A percentile compares a stretch with the other conserved stretches of the same genome.
Conservation (phyloP, 2,113 vertebrate genomes). For the Zosterops borbonicus region DNA sequence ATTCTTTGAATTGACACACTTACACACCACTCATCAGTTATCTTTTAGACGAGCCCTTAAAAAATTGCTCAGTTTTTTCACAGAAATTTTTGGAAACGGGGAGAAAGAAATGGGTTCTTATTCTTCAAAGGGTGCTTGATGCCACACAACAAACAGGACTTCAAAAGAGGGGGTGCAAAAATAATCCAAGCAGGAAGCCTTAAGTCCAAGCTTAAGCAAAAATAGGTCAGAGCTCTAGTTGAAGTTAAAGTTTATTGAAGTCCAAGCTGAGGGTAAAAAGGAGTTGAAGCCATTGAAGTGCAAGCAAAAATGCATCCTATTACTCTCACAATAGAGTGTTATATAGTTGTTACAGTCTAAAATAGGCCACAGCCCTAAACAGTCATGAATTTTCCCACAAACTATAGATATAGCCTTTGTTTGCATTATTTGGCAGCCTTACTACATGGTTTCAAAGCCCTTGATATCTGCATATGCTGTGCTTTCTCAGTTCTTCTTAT, state of each 20-base stretch:
- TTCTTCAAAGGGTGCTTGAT: not conserved
- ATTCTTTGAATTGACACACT: not conserved
- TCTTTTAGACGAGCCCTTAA: not conserved
- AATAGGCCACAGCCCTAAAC: not conserved
- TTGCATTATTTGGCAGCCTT: not conserved
- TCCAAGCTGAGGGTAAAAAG: not conserved
- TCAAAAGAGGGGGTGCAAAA: not conserved
- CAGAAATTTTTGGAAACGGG: not conserved
- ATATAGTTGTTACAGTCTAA: not conserved
- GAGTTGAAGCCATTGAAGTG: not conserved
- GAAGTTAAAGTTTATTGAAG: not conserved
- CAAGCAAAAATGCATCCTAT: not conserved
- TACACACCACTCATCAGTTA: not conserved
- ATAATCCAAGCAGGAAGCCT: not conserved
- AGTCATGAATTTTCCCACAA: not conserved
- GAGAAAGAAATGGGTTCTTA: not conserved
- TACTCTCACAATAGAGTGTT: not conserved
- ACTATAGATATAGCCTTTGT: not conserved
- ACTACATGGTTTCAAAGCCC: not conserved
- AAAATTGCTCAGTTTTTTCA: not conserved
- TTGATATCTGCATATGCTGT: not conserved
- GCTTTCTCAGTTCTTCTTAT: not conserved
- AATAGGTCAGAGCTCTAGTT: not conserved
- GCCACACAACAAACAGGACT: rapidly evolving
- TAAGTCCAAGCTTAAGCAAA: not conserved